phyloP scores from a whole-genome alignment of 2,888 invertebrate genomes.

The Euzophera pinguis region DNA sequence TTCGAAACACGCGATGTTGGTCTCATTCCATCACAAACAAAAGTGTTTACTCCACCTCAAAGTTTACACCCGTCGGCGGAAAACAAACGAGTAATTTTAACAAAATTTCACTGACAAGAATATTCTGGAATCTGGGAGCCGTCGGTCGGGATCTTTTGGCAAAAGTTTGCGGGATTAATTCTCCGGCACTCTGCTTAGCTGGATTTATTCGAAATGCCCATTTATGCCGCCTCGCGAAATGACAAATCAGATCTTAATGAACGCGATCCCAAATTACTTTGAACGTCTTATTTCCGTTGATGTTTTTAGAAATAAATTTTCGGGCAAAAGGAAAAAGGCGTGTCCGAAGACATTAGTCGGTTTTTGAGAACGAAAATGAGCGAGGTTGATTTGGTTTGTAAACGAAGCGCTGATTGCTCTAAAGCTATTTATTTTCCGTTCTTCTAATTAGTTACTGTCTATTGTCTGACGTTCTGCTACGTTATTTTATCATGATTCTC shows the following conservation, averaged over 20 bases:
- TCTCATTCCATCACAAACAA: conserved; percentile 2
- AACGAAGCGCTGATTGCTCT: not conserved
- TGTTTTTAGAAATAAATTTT: not conserved
- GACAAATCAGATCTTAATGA: conserved; percentile 8
- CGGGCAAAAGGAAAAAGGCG: conserved; percentile 3
- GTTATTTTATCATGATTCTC: not conserved
- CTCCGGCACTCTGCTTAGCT: conserved; percentile 17
- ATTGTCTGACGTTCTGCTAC: not conserved
- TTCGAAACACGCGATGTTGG: not conserved
- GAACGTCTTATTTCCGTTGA: conserved; percentile 3
- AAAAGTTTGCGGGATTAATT: conserved; percentile 19
- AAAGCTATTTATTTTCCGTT: not conserved
- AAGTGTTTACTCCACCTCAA: not conserved
- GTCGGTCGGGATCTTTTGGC: conserved; percentile 25
- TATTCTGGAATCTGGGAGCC: not conserved
- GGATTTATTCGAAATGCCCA: conserved; percentile 13
- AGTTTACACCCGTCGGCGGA: not conserved
- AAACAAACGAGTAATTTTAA: not conserved
- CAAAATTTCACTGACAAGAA: not conserved
- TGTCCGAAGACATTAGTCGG: conserved; percentile 3
- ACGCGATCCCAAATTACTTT: conserved; percentile 6
- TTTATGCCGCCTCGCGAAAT: conserved; percentile 11
- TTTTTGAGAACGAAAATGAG: not conserved
- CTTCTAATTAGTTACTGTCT: conserved; percentile 2
- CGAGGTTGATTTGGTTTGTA: not conserved